phyloP scores from a whole-genome alignment of 2,888 invertebrate genomes.

The Drepana falcataria region DNA sequence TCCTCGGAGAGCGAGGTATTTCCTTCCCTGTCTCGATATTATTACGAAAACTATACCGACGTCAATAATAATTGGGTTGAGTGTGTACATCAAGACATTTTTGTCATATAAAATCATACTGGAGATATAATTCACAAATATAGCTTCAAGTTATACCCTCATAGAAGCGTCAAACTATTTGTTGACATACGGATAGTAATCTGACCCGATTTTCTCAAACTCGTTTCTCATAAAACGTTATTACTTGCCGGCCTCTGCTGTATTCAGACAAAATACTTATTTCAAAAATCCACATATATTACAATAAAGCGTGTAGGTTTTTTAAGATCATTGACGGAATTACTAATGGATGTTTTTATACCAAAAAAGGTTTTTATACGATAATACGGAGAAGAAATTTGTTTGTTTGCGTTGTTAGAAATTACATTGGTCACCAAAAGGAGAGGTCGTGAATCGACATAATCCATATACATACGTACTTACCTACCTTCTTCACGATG shows the following conservation, averaged over 20 bases:
- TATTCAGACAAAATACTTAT: neutral
- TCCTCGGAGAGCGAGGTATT: slow-evolving; percentile 11
- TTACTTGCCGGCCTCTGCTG: neutral
- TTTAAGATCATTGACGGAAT: neutral
- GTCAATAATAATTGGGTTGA: slow-evolving; percentile 1
- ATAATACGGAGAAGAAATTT: neutral
- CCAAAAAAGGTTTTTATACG: neutral
- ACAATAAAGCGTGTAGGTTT: neutral
- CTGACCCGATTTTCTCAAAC: neutral
- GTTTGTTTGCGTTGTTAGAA: neutral
- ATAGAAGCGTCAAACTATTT: neutral
- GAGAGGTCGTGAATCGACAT: no score
- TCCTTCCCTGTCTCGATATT: slow-evolving; percentile 9
- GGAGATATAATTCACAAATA: neutral
- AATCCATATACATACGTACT: no score
- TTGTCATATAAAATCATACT: neutral
- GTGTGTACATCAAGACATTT: neutral
- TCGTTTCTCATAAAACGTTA: neutral
- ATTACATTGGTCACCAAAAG: no score
- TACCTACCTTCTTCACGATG: no score
- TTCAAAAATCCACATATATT: neutral
- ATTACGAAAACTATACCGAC: slow-evolving; percentile 11
- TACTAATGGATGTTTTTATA: neutral
- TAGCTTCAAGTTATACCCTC: no score
- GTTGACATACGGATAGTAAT: neutral